phyloP scores from a whole-genome alignment of 2,797 vertebrate genomes.

The Mormyrus proboscirostris region DNA sequence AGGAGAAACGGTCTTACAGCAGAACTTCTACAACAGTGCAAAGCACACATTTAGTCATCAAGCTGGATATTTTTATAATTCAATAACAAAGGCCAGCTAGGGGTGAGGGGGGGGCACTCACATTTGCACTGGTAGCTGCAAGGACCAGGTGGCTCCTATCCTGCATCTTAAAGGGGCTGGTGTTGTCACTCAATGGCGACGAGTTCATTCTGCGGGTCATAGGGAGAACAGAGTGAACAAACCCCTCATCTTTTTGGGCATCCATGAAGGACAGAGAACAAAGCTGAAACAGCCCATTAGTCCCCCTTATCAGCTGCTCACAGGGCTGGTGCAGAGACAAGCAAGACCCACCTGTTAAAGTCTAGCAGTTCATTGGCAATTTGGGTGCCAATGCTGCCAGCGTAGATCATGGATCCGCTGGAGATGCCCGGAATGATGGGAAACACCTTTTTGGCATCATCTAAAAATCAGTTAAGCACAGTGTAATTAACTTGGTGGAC shows the following conservation, averaged over 20 bases:
- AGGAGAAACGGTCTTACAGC: not conserved
- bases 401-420: constrained; percentile 70
- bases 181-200: constrained; percentile 70
- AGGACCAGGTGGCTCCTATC: constrained; percentile 64
- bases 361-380: constrained; percentile 82
- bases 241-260: not conserved
- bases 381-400: constrained; percentile 80
- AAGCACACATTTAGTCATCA: not conserved
- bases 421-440: constrained; percentile 71
- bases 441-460: constrained; percentile 69
- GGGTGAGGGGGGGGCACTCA: constrained; percentile 39
- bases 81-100: not conserved
- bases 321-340: not conserved
- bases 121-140: constrained; percentile 56
- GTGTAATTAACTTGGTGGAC: not conserved
- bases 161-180: constrained; percentile 67
- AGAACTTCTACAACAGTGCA: not conserved
- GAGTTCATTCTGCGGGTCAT: constrained; percentile 68
- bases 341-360: constrained; percentile 71
- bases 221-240: constrained; percentile 1
- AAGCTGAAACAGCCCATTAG: not conserved
- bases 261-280: not conserved
- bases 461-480: constrained; percentile 39
- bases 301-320: not conserved
- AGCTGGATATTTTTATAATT: not conserved